phyloP scores from a whole-genome alignment of 1,140 invertebrate genomes.

The Mactra quadrangularis region DNA sequence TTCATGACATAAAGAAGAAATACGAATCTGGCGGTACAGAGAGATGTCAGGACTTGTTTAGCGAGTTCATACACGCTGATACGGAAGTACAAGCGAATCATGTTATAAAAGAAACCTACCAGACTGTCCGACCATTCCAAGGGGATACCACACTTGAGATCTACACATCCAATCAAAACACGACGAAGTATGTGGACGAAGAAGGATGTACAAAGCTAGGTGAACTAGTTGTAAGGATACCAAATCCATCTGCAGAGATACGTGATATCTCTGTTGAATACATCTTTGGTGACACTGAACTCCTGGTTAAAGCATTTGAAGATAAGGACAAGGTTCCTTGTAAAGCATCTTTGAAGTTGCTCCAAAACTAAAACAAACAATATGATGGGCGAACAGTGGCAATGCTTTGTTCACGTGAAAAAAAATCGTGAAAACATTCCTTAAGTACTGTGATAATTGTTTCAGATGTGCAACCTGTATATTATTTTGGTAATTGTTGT shows the following conservation, averaged over 20 bases:
- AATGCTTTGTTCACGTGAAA: too few relatives aligned
- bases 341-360: constrained; percentile 5
- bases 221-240: constrained; percentile 39
- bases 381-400: too few relatives aligned
- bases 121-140: constrained; percentile 2
- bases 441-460: too few relatives aligned
- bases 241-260: constrained; percentile 18
- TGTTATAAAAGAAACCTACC: constrained; percentile 1
- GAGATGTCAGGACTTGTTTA: constrained; percentile 43
- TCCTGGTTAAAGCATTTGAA: not conserved
- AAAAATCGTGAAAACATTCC: too few relatives aligned
- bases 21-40: not conserved
- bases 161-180: not conserved
- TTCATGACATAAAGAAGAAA: constrained; percentile 21
- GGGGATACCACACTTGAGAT: constrained; percentile 11
- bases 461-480: too few relatives aligned
- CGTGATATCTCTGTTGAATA: constrained; percentile 31
- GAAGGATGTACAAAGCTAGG: constrained; percentile 21
- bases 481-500: too few relatives aligned
- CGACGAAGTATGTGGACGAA: constrained; percentile 52
- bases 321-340: constrained; percentile 16
- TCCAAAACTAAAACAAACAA: constrained; percentile 32
- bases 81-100: constrained; percentile 20
- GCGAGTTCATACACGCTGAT: constrained; percentile 35
- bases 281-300: constrained; percentile 61